Conservation (phyloP, 2,888 invertebrate species). For the Encarsia formosa region DNA sequence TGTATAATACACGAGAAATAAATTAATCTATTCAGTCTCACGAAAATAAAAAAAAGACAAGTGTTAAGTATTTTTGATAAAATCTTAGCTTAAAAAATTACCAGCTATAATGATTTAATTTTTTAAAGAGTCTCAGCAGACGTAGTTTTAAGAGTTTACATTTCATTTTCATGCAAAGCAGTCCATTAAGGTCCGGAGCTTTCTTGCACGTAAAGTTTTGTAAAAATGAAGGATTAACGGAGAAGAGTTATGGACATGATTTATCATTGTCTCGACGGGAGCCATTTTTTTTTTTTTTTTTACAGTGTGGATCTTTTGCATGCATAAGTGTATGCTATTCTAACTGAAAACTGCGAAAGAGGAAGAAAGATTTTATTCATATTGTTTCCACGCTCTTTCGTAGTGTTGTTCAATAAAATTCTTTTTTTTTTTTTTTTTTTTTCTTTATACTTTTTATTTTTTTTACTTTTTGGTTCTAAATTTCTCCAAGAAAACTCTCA, state of each 20-base stretch:
- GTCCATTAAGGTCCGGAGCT: background rate
- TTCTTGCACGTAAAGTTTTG: too few relatives aligned
- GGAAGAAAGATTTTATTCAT: background rate
- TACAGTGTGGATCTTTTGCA: background rate
- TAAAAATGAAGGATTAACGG: background rate
- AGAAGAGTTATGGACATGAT: constrained; percentile 11
- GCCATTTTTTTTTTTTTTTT: constrained; percentile 10
- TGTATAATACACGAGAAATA: too few relatives aligned
- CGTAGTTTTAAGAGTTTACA: background rate
- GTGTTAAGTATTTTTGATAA: too few relatives aligned
- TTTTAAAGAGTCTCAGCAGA: background rate
- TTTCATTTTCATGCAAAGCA: background rate
- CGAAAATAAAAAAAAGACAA: too few relatives aligned
- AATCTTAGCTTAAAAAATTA: too few relatives aligned
- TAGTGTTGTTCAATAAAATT: background rate
- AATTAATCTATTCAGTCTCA: too few relatives aligned
- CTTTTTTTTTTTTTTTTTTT: constrained; percentile 2
- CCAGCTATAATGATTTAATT: too few relatives aligned
- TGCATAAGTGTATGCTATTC: background rate
- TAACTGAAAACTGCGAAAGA: constrained; percentile 8
- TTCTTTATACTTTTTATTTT: constrained; percentile 2
- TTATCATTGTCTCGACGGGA: constrained; percentile 3
- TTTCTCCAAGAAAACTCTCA: constrained; percentile 11
- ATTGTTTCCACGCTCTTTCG: constrained; percentile 4
- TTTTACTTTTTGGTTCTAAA: constrained; percentile 3